Evolutionary conservation across 2,888 invertebrate genomes (phyloP), one percentile per base, ranked within the genome.

Genomic region (Caenorhabditis becei): DNA sequence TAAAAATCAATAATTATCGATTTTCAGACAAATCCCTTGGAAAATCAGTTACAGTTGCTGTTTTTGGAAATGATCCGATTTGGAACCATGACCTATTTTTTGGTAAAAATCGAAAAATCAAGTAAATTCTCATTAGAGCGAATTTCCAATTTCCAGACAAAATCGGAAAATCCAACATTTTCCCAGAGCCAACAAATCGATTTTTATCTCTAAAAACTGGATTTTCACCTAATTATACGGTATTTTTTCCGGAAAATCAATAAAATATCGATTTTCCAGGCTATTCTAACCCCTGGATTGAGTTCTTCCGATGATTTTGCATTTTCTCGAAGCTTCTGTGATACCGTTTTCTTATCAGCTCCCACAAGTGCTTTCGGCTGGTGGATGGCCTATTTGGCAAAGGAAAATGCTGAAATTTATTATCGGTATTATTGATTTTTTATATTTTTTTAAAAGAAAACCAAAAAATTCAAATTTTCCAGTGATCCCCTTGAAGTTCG

Each of bases 321-420:
- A 18, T 67, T 77, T 35, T 61, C 77, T 18, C 59, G 67, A 28
- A 61, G 44, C 16, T 77, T 77, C 67, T 77, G 77, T 23, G 77
- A 77, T 20, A 47, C 47, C 20, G 20, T 77, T 2, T 10, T 77
- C 3, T 16, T 77, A 0, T 32, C 77, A 7, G 67, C 77, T 14
- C 67, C 77, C 11, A 67, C 77, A 1, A 54, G 53, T 16, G 32
- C 61, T 1, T 53, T 62, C 8, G 77, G 77, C 1, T 77, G 77
- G 77, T 77, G 77, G 77, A 8, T 67, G 61, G 77, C 47, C 1
- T 77, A 77, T 56, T 35, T 77, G 35, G 53, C 67, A 5, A 67
- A 67, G 23, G 77, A 77, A 0, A 44, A 11, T 11, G 61, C 54
- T 1, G 56, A 62, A 8, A 20, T 77, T 47, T 77, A 62, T n/a